Evolutionary conservation across 2,888 invertebrate genomes (phyloP).

Genomic region (Xestia ashworthii): DNA sequence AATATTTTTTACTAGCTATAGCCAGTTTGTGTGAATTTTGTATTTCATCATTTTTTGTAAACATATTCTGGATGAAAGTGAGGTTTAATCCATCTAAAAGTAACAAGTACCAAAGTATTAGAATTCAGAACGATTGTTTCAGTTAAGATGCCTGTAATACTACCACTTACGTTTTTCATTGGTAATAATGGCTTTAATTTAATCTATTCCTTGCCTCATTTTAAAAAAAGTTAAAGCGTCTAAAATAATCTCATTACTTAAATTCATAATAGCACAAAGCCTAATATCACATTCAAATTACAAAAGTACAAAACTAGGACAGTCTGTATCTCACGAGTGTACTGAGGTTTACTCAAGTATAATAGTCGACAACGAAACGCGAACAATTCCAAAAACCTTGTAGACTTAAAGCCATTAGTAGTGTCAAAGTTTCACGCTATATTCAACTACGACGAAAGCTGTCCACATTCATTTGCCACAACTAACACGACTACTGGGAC

Average conservation of each 20-base stretch:
- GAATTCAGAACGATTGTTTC: too few species aligned
- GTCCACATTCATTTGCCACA: slow-evolving; percentile 56
- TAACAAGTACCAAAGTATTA: too few species aligned
- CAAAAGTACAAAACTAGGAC: slow-evolving; percentile 9
- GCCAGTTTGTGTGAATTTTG: background rate
- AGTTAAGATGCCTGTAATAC: too few species aligned
- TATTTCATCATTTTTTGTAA: background rate
- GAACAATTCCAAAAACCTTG: slow-evolving; percentile 42
- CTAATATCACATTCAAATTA: slow-evolving; percentile 4
- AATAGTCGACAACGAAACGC: slow-evolving; percentile 19
- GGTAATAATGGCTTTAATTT: too few species aligned
- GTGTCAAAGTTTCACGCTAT: slow-evolving; percentile 43
- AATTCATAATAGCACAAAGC: background rate
- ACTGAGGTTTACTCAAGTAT: slow-evolving; percentile 1
- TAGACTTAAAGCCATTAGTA: slow-evolving; percentile 44
- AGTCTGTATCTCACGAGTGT: slow-evolving; percentile 7
- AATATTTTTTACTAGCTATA: background rate
- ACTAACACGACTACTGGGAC: slow-evolving; percentile 48
- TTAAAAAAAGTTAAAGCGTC: background rate
- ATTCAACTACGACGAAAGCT: slow-evolving; percentile 46
- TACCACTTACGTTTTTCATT: too few species aligned
- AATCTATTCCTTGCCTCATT: background rate
- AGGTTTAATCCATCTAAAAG: too few species aligned
- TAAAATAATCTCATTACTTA: background rate
- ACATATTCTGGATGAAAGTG: background rate